These are phyloP conservation scores for Mesocricetus auratus DNA, from an alignment of 2,113 vertebrate species.

Conservation along the genomic window DNA sequence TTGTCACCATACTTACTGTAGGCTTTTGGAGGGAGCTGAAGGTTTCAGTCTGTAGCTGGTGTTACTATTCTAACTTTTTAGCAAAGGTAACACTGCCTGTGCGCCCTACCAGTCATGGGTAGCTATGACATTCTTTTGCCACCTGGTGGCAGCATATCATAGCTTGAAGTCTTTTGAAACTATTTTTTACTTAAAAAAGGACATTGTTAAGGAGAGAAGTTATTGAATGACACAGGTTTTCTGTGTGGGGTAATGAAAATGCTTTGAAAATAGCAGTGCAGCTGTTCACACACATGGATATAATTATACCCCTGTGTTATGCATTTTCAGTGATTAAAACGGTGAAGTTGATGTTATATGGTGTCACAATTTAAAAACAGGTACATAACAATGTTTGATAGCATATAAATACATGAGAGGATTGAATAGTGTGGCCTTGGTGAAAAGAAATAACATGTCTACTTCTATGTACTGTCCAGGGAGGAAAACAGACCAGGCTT, in stretches of 20 bases:
- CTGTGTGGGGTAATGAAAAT: conserved; percentile 18
- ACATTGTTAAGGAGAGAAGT: not conserved
- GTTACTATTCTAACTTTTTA: not conserved
- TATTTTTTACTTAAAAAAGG: too few relatives aligned
- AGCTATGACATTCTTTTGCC: conserved; percentile 47
- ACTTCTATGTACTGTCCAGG: not conserved
- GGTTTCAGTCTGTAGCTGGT: not conserved
- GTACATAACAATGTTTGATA: not conserved
- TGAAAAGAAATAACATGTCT: conserved; percentile 4
- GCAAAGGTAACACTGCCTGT: not conserved
- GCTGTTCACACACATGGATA: not conserved
- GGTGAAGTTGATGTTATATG: conserved; percentile 30
- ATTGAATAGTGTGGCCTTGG: not conserved
- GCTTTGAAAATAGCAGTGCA: not conserved
- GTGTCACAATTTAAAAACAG: not conserved
- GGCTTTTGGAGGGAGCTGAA: not conserved
- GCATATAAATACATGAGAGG: not conserved
- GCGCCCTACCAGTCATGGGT: not conserved
- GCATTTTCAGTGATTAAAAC: conserved; percentile 46
- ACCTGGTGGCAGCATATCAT: conserved; percentile 72
- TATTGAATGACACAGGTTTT: conserved; percentile 30
- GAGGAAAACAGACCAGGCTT: not conserved
- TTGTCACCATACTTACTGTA: not conserved
- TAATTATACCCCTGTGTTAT: conserved; percentile 33
- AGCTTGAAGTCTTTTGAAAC: conserved; percentile 47